Evolutionary conservation across 2,888 invertebrate genomes (phyloP).

Genomic region (Ophion obscuratus): DNA sequence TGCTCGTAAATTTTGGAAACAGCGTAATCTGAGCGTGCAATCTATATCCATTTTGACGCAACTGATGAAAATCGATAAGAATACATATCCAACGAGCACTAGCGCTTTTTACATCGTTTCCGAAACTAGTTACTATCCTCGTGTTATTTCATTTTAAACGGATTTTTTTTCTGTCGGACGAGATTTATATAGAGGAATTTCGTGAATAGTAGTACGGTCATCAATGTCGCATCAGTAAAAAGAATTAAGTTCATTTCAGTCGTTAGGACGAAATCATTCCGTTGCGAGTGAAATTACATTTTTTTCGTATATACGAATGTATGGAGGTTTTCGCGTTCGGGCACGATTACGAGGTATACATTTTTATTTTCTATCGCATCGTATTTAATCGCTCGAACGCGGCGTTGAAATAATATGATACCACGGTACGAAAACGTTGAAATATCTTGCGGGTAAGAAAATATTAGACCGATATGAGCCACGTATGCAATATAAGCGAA

Average conservation of each 20-base stretch:
- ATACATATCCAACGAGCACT: neutral
- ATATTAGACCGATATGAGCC: constrained; percentile 43
- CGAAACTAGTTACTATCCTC: neutral
- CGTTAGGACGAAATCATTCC: neutral
- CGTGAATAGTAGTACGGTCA: no score
- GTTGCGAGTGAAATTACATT: neutral
- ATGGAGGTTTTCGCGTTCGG: no score
- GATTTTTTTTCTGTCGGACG: neutral
- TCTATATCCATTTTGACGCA: neutral
- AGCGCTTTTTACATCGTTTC: neutral
- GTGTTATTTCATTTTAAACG: neutral
- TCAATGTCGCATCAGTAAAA: no score
- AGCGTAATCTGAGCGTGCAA: constrained; percentile 18
- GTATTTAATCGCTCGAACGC: neutral
- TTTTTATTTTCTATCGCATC: no score
- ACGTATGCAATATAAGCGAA: constrained; percentile 65
- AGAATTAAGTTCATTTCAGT: neutral
- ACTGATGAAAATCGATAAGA: constrained; percentile 9
- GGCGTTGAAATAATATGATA: neutral
- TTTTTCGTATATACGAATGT: neutral
- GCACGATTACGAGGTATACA: no score
- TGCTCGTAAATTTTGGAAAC: constrained; percentile 15
- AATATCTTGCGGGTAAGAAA: constrained; percentile 29
- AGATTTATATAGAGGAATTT: neutral
- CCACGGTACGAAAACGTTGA: constrained; percentile 22